Conservation (phyloP, 2,888 invertebrate species). For the Oeneis ivallda region DNA sequence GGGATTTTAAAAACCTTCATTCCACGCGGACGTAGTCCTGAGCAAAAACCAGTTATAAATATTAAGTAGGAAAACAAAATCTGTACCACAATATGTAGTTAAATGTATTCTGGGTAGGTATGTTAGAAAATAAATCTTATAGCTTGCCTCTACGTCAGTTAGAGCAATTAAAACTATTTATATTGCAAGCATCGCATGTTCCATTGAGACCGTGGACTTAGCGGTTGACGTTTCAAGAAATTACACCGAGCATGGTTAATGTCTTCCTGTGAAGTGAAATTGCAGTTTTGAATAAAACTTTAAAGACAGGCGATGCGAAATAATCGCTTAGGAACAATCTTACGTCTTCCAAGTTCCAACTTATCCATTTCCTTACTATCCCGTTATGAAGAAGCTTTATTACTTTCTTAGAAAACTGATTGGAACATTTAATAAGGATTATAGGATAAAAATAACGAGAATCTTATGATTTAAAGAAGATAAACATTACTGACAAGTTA, state of each 20-base stretch:
- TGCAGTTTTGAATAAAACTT: constrained; percentile 8
- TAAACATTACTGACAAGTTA: neutral
- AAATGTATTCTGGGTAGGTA: neutral
- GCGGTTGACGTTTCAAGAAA: constrained; percentile 22
- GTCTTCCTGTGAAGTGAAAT: constrained; percentile 16
- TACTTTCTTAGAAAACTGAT: constrained; percentile 1
- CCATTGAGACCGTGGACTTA: constrained; percentile 18
- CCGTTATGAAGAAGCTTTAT: neutral
- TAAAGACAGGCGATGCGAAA: neutral
- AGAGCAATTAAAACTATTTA: constrained; percentile 20
- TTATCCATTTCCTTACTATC: neutral
- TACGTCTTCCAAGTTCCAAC: neutral
- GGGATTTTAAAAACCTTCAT: too few relatives aligned
- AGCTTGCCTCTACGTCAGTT: constrained; percentile 10
- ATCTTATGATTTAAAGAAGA: neutral
- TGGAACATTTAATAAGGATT: neutral
- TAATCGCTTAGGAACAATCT: neutral
- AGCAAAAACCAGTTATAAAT: too few relatives aligned
- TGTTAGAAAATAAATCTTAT: neutral
- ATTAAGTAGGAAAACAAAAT: neutral
- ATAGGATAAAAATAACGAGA: neutral
- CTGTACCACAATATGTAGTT: neutral
- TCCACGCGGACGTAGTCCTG: too few relatives aligned
- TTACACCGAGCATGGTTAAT: constrained; percentile 21
- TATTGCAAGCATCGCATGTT: constrained; percentile 12